Evolutionary conservation across 1,140 invertebrate species (phyloP).

Genomic region (Sarcophaga bullata): DNA sequence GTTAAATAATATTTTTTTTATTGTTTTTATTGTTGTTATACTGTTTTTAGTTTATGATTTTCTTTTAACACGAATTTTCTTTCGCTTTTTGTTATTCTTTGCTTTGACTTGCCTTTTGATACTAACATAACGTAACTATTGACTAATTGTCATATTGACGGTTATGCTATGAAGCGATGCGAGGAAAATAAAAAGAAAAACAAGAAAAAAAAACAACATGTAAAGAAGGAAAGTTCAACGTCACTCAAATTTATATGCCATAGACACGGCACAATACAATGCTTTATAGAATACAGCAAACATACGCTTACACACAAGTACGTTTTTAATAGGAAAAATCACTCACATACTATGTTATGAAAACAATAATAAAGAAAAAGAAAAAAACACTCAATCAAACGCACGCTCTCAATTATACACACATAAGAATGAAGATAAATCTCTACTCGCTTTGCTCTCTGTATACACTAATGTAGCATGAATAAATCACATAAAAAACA

Average conservation of each 20-base stretch:
- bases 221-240: neutral
- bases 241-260: neutral
- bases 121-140: neutral
- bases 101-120: neutral
- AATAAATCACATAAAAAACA: neutral
- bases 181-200: neutral
- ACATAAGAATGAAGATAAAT: neutral
- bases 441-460: neutral
- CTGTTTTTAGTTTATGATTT: neutral
- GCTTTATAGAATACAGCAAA: no score
- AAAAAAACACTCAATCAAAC: neutral
- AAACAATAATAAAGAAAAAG: no score
- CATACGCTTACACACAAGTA: neutral
- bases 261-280: neutral
- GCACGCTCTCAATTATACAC: neutral
- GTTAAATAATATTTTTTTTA: neutral
- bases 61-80: neutral
- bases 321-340: neutral
- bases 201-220: neutral
- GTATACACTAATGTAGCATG: neutral
- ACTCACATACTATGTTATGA: neutral
- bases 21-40: neutral
- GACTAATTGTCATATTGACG: constrained; percentile 2
- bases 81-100: neutral
- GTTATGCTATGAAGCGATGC: neutral